phyloP scores from a whole-genome alignment of 2,113 vertebrate genomes.

The Phyllopteryx taeniolatus region DNA sequence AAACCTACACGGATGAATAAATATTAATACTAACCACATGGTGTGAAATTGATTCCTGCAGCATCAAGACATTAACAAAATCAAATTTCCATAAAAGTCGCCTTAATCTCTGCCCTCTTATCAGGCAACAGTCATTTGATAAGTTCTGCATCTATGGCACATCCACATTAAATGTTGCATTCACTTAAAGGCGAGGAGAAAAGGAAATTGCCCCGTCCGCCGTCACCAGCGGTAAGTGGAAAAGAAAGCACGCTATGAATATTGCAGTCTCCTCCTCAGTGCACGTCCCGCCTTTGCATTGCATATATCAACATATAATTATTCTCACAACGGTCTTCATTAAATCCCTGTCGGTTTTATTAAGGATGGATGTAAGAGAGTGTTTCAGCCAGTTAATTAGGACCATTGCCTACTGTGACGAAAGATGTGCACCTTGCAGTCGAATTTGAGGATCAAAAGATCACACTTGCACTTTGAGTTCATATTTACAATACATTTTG shows the following conservation, averaged over 20 bases:
- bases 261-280: constrained; percentile 22
- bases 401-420: background rate
- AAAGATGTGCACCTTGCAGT: background rate
- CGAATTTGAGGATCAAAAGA: background rate
- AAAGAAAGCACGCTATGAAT: constrained; percentile 8
- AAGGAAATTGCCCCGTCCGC: background rate
- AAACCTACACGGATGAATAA: constrained; percentile 37
- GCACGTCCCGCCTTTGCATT: constrained; percentile 12
- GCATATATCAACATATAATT: constrained; percentile 32
- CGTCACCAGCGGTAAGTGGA: constrained; percentile 3
- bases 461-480: background rate
- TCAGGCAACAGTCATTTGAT: background rate
- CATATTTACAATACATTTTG: background rate
- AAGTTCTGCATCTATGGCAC: background rate
- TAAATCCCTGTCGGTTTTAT: background rate
- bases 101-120: constrained; percentile 2
- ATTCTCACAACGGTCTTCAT: background rate
- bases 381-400: background rate
- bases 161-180: constrained; percentile 2
- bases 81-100: background rate
- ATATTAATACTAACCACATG: constrained; percentile 20
- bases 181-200: background rate
- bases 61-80: constrained; percentile 11
- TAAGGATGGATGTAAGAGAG: background rate
- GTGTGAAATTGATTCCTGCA: constrained; percentile 43